Evolutionary conservation across 2,888 invertebrate genomes (phyloP).

Genomic region (Ochropacha duplaris): DNA sequence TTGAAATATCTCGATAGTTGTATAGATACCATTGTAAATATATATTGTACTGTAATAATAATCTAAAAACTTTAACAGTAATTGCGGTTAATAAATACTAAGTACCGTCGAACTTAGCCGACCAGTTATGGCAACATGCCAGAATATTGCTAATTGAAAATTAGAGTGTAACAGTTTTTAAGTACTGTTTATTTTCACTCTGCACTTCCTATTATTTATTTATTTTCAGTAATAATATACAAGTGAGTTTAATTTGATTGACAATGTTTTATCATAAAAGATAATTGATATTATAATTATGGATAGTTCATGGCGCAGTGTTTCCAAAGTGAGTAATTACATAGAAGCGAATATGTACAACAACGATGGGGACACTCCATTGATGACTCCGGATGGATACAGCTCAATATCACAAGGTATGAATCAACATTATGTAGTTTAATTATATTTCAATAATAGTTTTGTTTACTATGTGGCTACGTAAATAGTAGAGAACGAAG

Average conservation of each 20-base stretch:
- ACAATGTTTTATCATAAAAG: not conserved
- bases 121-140: not conserved
- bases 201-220: not conserved
- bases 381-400: constrained; percentile 78
- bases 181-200: not conserved
- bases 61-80: not conserved
- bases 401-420: constrained; percentile 73
- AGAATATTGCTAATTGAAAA: not conserved
- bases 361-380: constrained; percentile 65
- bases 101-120: not conserved
- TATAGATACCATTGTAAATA: too few species aligned
- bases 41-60: not conserved
- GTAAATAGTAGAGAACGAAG: too few species aligned
- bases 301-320: not conserved
- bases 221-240: not conserved
- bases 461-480: too few species aligned
- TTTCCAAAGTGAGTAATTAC: not conserved
- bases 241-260: not conserved
- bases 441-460: too few species aligned
- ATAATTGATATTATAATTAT: too few species aligned
- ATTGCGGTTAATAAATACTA: not conserved
- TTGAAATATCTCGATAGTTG: too few species aligned
- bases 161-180: not conserved
- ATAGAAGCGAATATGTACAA: constrained; percentile 43
- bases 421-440: not conserved